These are phyloP conservation scores for Selenia dentaria DNA, from an alignment of 2,888 invertebrate species.

Conservation along the genomic window DNA sequence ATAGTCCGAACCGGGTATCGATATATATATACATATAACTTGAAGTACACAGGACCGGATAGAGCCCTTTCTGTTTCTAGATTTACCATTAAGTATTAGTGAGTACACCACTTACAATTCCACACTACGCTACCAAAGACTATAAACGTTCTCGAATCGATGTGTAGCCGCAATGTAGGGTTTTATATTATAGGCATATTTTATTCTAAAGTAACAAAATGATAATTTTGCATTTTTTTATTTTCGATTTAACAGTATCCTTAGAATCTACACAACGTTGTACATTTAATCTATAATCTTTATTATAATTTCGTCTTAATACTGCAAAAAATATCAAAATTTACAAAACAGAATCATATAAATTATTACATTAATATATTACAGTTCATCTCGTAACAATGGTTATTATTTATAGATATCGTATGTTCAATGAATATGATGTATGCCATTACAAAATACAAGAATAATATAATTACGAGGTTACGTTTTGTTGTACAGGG, in stretches of 20 bases:
- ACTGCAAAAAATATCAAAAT: slow-evolving; percentile 47
- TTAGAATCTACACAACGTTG: slow-evolving; percentile 58
- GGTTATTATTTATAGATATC: neutral
- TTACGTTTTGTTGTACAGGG: slow-evolving; percentile 13
- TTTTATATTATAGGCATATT: too few species aligned
- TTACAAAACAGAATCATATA: slow-evolving; percentile 31
- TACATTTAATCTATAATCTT: slow-evolving; percentile 46
- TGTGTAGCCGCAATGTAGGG: too few species aligned
- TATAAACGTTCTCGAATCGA: too few species aligned
- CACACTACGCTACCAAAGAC: too few species aligned
- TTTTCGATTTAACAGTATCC: slow-evolving; percentile 53
- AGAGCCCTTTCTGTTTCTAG: too few species aligned
- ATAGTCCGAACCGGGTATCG: too few species aligned
- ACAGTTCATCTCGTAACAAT: slow-evolving; percentile 12
- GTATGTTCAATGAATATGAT: slow-evolving; percentile 8
- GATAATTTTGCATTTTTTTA: too few species aligned
- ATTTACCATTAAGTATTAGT: too few species aligned
- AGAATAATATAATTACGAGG: slow-evolving; percentile 22
- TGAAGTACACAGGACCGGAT: too few species aligned
- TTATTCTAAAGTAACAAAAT: too few species aligned
- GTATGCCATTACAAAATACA: slow-evolving; percentile 23
- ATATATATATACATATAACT: too few species aligned
- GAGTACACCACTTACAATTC: too few species aligned
- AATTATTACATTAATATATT: slow-evolving; percentile 25
- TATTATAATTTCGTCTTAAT: slow-evolving; percentile 52